Percentiles rank a stretch among this genome's conserved stretches.
Evolutionary conservation across 1,140 invertebrate genomes (phyloP).

Genomic region (Drosophila orosa): DNA sequence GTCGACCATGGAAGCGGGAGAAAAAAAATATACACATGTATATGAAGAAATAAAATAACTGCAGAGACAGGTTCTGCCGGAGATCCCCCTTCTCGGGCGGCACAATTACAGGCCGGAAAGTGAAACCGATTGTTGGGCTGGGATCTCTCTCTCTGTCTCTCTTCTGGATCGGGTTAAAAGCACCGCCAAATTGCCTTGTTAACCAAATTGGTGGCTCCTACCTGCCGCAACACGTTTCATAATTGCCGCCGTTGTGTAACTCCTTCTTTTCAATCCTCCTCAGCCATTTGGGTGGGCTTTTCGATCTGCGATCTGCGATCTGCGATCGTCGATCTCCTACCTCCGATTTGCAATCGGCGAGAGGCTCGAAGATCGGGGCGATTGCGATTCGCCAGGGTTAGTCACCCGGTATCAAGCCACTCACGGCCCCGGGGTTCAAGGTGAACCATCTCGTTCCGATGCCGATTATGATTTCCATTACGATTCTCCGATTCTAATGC

Average conservation of each 20-base stretch:
- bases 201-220: conserved; percentile 72
- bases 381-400: conserved; percentile 56
- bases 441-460: conserved; percentile 55
- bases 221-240: conserved; percentile 51
- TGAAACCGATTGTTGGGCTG: conserved; percentile 55
- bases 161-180: conserved; percentile 13
- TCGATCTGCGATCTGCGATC: background rate
- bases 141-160: conserved; percentile 2
- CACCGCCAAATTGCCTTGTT: conserved; percentile 72
- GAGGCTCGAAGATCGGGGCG: conserved; percentile 41
- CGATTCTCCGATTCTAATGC: conserved; percentile 54
- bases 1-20: conserved; percentile 28
- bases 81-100: conserved; percentile 35
- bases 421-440: conserved; percentile 60
- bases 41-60: background rate
- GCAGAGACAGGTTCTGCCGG: conserved; percentile 43
- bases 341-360: conserved; percentile 14
- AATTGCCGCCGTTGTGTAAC: conserved; percentile 61
- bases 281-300: conserved; percentile 51
- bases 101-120: conserved; percentile 80
- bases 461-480: conserved; percentile 28
- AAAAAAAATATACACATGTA: background rate
- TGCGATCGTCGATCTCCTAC: background rate
- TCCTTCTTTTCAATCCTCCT: conserved; percentile 23
- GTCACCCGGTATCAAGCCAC: conserved; percentile 40